phyloP scores from a whole-genome alignment of 2,113 vertebrate species.

The Festucalex cinctus region DNA sequence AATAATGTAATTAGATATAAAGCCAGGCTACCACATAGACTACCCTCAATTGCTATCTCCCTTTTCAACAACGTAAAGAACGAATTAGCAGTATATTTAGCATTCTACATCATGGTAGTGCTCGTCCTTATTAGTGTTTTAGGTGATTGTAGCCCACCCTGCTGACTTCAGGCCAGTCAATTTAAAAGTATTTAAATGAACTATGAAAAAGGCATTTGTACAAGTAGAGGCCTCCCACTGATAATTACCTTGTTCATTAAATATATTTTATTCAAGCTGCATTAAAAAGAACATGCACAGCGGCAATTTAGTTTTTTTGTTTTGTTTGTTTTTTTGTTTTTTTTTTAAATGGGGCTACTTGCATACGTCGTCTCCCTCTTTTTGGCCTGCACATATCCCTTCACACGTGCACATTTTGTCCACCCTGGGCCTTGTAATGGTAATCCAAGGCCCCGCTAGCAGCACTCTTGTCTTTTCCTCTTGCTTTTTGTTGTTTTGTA shows the following conservation, averaged over 20 bases:
- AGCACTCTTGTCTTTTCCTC: constrained; percentile 57
- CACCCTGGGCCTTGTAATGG: constrained; percentile 82
- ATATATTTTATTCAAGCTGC: too few species aligned
- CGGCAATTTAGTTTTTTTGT: constrained; percentile 33
- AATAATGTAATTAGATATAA: too few species aligned
- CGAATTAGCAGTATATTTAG: too few species aligned
- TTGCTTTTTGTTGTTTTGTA: constrained; percentile 31
- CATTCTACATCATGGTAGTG: neutral
- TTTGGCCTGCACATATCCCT: constrained; percentile 68
- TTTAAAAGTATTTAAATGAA: too few species aligned
- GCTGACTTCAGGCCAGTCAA: neutral
- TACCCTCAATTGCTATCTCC: too few species aligned
- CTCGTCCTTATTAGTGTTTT: neutral
- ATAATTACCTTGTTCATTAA: neutral
- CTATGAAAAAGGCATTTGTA: neutral
- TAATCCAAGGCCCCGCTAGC: constrained; percentile 74
- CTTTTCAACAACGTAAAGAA: too few species aligned
- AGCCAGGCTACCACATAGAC: too few species aligned
- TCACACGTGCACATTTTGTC: constrained; percentile 60
- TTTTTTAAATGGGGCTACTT: constrained; percentile 32
- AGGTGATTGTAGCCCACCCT: too few species aligned
- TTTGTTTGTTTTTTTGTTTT: constrained; percentile 35
- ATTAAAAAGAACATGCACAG: constrained; percentile 26
- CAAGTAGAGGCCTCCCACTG: neutral
- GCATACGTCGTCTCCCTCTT: constrained; percentile 63